These are phyloP conservation scores for Eilema sororculum DNA, from an alignment of 2,888 invertebrate genomes.

Conservation along the genomic window DNA sequence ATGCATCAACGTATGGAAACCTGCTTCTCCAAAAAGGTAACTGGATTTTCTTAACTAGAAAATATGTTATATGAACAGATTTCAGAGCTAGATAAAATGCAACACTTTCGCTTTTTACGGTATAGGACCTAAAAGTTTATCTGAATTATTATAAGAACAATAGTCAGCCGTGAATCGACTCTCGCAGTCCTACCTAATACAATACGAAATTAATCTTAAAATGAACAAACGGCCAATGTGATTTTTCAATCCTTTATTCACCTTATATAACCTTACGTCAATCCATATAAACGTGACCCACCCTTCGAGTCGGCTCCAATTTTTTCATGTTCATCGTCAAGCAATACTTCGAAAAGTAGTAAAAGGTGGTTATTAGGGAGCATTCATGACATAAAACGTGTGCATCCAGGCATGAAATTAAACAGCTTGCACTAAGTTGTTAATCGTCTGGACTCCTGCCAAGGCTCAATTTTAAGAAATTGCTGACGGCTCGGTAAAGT, in stretches of 20 bases:
- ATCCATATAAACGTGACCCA: slow-evolving; percentile 10
- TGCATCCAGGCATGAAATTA: slow-evolving; percentile 79
- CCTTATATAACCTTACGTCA: neutral
- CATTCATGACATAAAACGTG: slow-evolving; percentile 52
- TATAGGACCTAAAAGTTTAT: no score
- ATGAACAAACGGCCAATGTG: neutral
- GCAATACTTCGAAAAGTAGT: slow-evolving; percentile 23
- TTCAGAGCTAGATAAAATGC: no score
- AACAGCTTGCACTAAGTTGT: slow-evolving; percentile 80
- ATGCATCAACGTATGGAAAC: no score
- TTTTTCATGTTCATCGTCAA: slow-evolving; percentile 39
- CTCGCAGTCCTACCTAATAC: no score
- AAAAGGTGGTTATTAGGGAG: slow-evolving; percentile 8
- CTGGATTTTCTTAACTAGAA: no score
- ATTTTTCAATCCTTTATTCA: neutral
- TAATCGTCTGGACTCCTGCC: slow-evolving; percentile 78
- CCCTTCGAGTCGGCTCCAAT: slow-evolving; percentile 22
- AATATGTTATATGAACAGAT: no score
- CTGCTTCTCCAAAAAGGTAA: no score
- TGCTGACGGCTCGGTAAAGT: slow-evolving; percentile 64
- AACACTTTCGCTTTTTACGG: no score
- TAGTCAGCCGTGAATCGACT: no score
- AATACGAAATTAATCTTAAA: neutral
- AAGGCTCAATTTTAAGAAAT: slow-evolving; percentile 77
- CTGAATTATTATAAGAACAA: no score